Conservation (phyloP, 1,140 invertebrate genomes). For the Drosophila truncata region DNA sequence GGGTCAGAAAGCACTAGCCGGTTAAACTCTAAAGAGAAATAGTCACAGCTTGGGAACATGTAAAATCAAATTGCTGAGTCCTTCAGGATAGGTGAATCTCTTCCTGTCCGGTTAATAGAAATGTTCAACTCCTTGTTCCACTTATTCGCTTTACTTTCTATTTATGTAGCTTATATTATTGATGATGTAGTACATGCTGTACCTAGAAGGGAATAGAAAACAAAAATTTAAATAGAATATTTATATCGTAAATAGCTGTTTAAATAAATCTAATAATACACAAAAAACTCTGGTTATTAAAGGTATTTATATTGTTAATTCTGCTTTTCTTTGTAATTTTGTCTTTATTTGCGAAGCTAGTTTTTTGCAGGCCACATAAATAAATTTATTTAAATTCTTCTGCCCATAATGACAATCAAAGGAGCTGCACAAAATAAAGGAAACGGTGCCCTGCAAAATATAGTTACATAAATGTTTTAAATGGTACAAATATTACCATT, state of each 20-base stretch:
- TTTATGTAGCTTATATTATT: constrained; percentile 46
- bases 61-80: constrained; percentile 23
- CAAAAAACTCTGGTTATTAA: not conserved
- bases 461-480: too few species aligned
- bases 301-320: not conserved
- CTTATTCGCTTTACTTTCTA: constrained; percentile 35
- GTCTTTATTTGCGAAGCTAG: not conserved
- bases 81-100: constrained; percentile 24
- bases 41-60: constrained; percentile 26
- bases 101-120: constrained; percentile 20
- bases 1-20: constrained; percentile 30
- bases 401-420: too few species aligned
- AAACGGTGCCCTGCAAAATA: too few species aligned
- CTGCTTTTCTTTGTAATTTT: not conserved
- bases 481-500: too few species aligned
- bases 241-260: not conserved
- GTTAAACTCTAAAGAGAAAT: constrained; percentile 31
- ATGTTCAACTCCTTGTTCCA: constrained; percentile 5
- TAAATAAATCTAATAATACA: not conserved
- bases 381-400: too few species aligned
- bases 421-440: too few species aligned
- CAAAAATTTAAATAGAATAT: not conserved
- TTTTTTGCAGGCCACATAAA: too few species aligned
- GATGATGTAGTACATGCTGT: constrained; percentile 40
- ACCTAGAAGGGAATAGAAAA: constrained; percentile 16